Conservation (phyloP, 1,140 invertebrate genomes). For the Trachelipus rathkii region DNA sequence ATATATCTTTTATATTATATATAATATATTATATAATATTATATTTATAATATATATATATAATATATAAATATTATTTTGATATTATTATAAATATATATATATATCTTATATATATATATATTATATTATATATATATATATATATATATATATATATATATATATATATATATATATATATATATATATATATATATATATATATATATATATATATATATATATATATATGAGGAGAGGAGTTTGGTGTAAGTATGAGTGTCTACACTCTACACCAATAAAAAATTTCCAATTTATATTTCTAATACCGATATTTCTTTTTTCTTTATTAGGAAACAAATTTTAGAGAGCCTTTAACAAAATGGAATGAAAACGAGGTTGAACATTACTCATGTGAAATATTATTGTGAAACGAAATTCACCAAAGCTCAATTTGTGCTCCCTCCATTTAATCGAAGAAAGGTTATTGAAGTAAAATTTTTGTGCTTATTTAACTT, state of each 20-base stretch:
- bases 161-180: background rate
- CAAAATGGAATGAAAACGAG: constrained; percentile 63
- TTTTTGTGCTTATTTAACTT: too few species aligned
- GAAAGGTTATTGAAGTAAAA: constrained; percentile 10
- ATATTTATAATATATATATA: too few species aligned
- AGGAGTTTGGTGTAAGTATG: too few species aligned
- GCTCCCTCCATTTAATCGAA: constrained; percentile 69
- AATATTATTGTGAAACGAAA: constrained; percentile 81
- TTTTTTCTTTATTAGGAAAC: constrained; percentile 53
- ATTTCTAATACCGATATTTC: too few species aligned
- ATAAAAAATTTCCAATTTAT: too few species aligned
- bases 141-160: constrained; percentile 9
- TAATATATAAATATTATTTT: too few species aligned
- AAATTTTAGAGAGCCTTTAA: constrained; percentile 67
- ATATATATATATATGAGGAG: constrained; percentile 16
- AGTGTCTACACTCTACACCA: too few species aligned
- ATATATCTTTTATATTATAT: too few species aligned
- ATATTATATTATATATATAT: background rate
- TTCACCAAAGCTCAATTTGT: constrained; percentile 82
- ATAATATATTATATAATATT: too few species aligned
- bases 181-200: constrained; percentile 5
- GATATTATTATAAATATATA: background rate
- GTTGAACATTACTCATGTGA: constrained; percentile 67
- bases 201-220: background rate
- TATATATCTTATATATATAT: background rate